phyloP scores from a whole-genome alignment of 92 coral and sea anemone species.

The Actinostola sp. region DNA sequence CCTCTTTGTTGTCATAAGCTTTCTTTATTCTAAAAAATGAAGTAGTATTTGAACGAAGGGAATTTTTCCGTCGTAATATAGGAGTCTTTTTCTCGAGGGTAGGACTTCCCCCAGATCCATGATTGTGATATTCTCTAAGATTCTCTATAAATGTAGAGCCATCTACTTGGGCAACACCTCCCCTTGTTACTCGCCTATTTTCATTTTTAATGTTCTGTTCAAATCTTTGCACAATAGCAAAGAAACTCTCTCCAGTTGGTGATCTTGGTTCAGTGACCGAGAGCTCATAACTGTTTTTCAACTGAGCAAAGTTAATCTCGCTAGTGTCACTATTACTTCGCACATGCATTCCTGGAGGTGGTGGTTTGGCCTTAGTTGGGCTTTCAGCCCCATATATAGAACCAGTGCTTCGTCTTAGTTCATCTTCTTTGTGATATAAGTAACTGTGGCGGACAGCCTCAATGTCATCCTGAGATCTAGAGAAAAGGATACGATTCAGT shows the following conservation, averaged over 20 bases:
- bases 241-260: slow-evolving; percentile 92
- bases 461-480: slow-evolving; percentile 77
- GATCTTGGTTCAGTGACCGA: slow-evolving; percentile 73
- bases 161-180: slow-evolving; percentile 42
- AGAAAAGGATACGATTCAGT: neutral
- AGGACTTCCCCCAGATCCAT: slow-evolving; percentile 75
- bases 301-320: slow-evolving; percentile 72
- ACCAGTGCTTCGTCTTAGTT: slow-evolving; percentile 87
- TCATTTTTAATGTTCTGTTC: slow-evolving; percentile 85
- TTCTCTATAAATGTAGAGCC: slow-evolving; percentile 68
- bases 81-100: slow-evolving; percentile 87
- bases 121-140: slow-evolving; percentile 51
- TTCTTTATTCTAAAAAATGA: slow-evolving; percentile 72
- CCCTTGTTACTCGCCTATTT: slow-evolving; percentile 26
- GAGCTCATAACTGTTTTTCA: slow-evolving; percentile 49
- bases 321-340: slow-evolving; percentile 94
- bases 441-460: slow-evolving; percentile 54
- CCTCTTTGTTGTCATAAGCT: slow-evolving; percentile 72
- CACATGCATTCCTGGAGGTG: slow-evolving; percentile 75
- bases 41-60: slow-evolving; percentile 71
- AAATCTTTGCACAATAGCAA: slow-evolving; percentile 83
- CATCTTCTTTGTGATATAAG: slow-evolving; percentile 82
- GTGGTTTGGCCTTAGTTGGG: slow-evolving; percentile 55
- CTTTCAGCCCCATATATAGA: slow-evolving; percentile 87
- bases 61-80: slow-evolving; percentile 75